phyloP scores from a whole-genome alignment of 2,797 vertebrate genomes.

The Xerus rutilus region DNA sequence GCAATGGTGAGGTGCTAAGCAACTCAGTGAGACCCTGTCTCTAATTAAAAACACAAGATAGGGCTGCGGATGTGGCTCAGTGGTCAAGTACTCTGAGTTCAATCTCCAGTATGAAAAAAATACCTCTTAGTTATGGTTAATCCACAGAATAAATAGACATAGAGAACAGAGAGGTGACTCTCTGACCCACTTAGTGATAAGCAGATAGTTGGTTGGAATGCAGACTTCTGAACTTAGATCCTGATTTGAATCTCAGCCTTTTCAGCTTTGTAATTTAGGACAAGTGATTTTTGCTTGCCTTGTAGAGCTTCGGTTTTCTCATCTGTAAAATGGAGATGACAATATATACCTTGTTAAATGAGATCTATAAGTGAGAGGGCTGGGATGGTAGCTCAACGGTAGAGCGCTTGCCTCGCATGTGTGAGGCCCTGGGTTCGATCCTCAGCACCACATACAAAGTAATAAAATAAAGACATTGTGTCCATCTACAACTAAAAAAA shows the following conservation, averaged over 20 bases:
- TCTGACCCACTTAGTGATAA: background rate
- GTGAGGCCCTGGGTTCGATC: no score
- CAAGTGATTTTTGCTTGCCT: constrained; percentile 44
- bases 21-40: no score
- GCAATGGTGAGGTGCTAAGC: no score
- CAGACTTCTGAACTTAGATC: background rate
- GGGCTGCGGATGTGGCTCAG: no score
- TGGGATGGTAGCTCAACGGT: no score
- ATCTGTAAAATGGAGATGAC: constrained; percentile 52
- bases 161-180: background rate
- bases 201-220: background rate
- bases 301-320: constrained; percentile 51
- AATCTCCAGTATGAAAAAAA: background rate
- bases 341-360: constrained; percentile 12
- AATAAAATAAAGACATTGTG: no score
- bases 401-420: no score
- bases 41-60: no score
- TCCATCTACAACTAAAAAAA: no score
- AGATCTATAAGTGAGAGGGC: background rate
- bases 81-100: no score
- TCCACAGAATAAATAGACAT: constrained; percentile 50
- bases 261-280: constrained; percentile 37
- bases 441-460: no score
- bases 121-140: constrained; percentile 20
- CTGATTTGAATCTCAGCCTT: constrained; percentile 53